Evolutionary conservation across 2,113 vertebrate species (phyloP).

Genomic region (Nycticorax nycticorax): DNA sequence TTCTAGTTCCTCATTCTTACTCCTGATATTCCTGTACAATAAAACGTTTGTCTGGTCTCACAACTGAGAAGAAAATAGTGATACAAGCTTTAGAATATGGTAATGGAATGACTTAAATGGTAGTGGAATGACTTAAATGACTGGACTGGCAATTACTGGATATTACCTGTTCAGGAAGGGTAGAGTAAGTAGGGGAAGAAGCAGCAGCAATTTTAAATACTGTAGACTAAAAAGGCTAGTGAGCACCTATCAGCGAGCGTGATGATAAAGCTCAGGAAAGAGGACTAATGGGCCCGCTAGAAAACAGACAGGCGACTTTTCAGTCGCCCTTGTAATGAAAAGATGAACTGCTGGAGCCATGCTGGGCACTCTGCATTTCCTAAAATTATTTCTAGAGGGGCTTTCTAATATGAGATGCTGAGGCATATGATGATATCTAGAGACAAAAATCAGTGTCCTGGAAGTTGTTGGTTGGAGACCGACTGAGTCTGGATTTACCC

Average conservation of each 20-base stretch:
- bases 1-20: neutral
- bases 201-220: neutral
- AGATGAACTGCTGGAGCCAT: neutral
- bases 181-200: neutral
- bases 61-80: neutral
- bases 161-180: neutral
- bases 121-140: neutral
- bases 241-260: fast-evolving
- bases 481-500: neutral
- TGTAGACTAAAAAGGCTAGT: neutral
- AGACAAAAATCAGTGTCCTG: neutral
- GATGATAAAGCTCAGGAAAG: neutral
- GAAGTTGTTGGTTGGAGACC: neutral
- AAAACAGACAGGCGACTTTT: neutral
- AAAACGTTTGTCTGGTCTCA: neutral
- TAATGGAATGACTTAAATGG: neutral
- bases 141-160: neutral
- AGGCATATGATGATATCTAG: neutral
- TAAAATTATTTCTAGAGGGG: neutral
- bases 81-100: neutral
- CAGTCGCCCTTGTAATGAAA: neutral
- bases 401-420: neutral
- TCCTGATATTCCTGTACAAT: neutral
- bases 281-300: neutral
- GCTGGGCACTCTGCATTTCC: neutral